Base-by-base conservation (phyloP, 2,113 vertebrate species). In the Menura novaehollandiae region DNA sequence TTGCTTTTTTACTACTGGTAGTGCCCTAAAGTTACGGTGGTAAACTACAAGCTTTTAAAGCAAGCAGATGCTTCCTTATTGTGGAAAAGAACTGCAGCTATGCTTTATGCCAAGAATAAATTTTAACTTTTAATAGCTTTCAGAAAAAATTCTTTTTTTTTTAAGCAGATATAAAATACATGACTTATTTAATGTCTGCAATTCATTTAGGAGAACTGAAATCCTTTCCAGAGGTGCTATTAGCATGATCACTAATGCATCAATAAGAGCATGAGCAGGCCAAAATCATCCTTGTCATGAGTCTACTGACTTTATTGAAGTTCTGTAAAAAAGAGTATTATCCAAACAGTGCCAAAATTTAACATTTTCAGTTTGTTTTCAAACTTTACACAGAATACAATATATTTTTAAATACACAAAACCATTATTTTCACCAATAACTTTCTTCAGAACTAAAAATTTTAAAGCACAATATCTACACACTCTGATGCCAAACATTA, bases 71-170 rank as follows among this genome's bases (percentile, higher is more conserved):
- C 81, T 94, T 96, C 62, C 68, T 77, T 86, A 62, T 27, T 10
- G 20, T 88, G 75, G 30, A 69, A 68, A 83, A 91, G 88, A 69
- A 68, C 85, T 75, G n/a, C 46, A 83, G 49, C 16, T 26, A 14
- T 33, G 55, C 84, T 95, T 92, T 85, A 79, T 69, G 44, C 44
- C 77, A 87, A 83, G 60, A 92, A 94, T 76, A 96, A 97, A 91
- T 77, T 86, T 85, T 66, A 93, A 93, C 56, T 63, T 97, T 93
- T 88, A 90, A 95, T 83, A 71, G 67, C 75, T 95, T 88, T 90
- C 52, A 59, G 39, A 2, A 69, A 87, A 83, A 73, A 52, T 8
- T 20, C 5, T 12, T 14, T 18, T 46, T 55, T 46, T 66, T 39
- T 59, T 35, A 85, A 89, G 53, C 15, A 17, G 32, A n/a, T 62